Percentiles rank a stretch among this genome's conserved stretches.
These are phyloP conservation scores for Amphiprion percula DNA, from an alignment of 2,113 vertebrate species.

Conservation along the genomic window DNA sequence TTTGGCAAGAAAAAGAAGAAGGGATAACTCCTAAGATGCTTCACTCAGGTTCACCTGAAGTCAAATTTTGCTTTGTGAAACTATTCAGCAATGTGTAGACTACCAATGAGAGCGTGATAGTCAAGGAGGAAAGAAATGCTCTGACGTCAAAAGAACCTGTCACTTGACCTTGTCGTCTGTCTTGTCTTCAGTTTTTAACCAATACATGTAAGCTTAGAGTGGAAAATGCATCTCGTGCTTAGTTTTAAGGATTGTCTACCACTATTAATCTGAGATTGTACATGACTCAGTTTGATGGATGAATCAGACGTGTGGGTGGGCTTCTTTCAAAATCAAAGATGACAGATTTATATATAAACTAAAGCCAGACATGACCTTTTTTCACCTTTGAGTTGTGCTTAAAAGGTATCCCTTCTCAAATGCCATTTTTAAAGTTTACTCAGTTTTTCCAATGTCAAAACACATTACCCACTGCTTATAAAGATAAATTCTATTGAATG, in stretches of 20 bases:
- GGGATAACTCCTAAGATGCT: constrained; percentile 38
- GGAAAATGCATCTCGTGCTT: neutral
- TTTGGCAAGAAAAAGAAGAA: neutral
- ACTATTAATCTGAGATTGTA: constrained; percentile 8
- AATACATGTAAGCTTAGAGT: no score
- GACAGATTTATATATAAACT: constrained; percentile 31
- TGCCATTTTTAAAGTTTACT: no score
- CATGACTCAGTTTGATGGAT: constrained; percentile 24
- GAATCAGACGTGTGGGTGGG: constrained; percentile 22
- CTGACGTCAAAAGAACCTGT: constrained; percentile 19
- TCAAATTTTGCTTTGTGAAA: constrained; percentile 53
- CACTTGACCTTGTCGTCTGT: constrained; percentile 27
- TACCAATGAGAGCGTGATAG: constrained; percentile 18
- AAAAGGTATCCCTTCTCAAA: neutral
- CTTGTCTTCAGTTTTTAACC: neutral
- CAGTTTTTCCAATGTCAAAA: no score
- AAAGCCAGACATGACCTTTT: constrained; percentile 24
- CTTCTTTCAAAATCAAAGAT: neutral
- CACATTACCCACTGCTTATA: no score
- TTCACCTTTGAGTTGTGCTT: neutral
- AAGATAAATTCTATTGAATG: no score
- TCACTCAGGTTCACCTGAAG: neutral
- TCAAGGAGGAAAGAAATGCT: neutral
- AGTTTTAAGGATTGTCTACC: neutral
- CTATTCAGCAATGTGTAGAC: neutral